A percentile compares a stretch with the other conserved stretches of the same genome.
phyloP scores from a whole-genome alignment of 2,797 vertebrate genomes.

The Echiichthys vipera region DNA sequence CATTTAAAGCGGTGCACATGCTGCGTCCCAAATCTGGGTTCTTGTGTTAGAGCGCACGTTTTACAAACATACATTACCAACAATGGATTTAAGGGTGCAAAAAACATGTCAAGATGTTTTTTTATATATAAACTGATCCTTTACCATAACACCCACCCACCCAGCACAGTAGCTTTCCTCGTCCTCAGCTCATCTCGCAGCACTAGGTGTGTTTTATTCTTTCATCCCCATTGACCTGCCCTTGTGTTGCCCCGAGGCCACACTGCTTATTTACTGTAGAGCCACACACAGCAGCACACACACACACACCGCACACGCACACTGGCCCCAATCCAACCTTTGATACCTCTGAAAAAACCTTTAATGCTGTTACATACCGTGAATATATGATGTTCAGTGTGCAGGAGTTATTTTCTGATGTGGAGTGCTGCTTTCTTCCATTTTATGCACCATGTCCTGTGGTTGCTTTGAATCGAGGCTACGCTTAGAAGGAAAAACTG shows the following conservation, averaged over 20 bases:
- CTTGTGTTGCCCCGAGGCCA: constrained; percentile 19
- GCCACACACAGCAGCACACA: constrained; percentile 2
- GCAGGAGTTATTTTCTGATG: constrained; percentile 23
- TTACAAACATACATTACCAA: too few relatives aligned
- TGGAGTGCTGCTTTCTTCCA: constrained; percentile 11
- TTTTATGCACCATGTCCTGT: constrained; percentile 5
- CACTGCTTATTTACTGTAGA: constrained; percentile 35
- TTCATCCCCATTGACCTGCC: constrained; percentile 39
- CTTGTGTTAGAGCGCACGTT: too few relatives aligned
- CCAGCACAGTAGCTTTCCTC: neutral
- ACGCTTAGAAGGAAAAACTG: neutral
- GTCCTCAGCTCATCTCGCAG: constrained; percentile 21
- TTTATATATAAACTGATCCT: constrained; percentile 13
- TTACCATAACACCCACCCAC: neutral
- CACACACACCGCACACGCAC: constrained; percentile 2
- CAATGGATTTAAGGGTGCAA: too few relatives aligned
- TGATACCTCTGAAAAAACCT: constrained; percentile 33
- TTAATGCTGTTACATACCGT: constrained; percentile 30
- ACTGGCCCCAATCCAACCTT: constrained; percentile 32
- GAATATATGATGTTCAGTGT: constrained; percentile 18
- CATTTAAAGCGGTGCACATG: too few relatives aligned
- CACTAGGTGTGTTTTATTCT: constrained; percentile 18
- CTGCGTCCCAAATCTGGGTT: too few relatives aligned
- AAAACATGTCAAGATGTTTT: constrained; percentile 21
- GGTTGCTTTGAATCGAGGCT: constrained; percentile 3